A percentile compares a stretch with the other conserved stretches of the same genome.
Evolutionary conservation across 1,140 invertebrate genomes (phyloP).

Genomic region (Eulimnadia texana): DNA sequence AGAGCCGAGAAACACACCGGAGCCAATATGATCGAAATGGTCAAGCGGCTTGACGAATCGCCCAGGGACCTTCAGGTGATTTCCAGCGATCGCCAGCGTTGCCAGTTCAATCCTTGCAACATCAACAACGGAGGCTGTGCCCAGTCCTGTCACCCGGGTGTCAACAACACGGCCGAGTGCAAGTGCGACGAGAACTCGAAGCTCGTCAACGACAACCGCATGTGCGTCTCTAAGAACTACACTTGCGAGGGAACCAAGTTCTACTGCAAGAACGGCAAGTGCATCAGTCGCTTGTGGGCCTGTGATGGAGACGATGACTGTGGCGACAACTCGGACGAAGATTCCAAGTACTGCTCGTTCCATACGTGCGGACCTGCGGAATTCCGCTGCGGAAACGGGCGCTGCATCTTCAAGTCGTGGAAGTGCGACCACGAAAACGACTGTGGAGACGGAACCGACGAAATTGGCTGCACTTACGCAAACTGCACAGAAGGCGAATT

Average conservation of each 20-base stretch:
- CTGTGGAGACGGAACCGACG: constrained; percentile 65
- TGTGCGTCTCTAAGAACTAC: constrained; percentile 75
- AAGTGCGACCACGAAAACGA: constrained; percentile 91
- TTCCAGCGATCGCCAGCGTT: constrained; percentile 61
- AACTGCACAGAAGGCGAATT: constrained; percentile 83
- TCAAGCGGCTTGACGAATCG: constrained; percentile 75
- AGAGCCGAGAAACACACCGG: constrained; percentile 94
- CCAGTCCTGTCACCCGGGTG: constrained; percentile 79
- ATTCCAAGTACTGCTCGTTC: constrained; percentile 77
- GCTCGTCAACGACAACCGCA: constrained; percentile 77
- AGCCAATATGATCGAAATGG: constrained; percentile 83
- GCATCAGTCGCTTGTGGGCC: constrained; percentile 88
- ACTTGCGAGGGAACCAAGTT: constrained; percentile 80
- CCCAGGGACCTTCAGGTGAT: constrained; percentile 71
- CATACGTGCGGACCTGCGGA: constrained; percentile 85
- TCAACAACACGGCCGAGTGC: constrained; percentile 69
- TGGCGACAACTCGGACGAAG: constrained; percentile 86
- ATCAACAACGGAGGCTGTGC: constrained; percentile 93
- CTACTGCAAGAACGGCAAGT: constrained; percentile 84
- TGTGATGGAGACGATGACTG: constrained; percentile 94
- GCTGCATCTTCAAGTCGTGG: constrained; percentile 90
- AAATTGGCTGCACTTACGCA: constrained; percentile 78
- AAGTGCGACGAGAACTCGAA: constrained; percentile 71
- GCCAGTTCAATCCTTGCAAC: constrained; percentile 67
- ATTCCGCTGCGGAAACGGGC: constrained; percentile 83